These are phyloP conservation scores for Porites lobata DNA, from an alignment of 92 coral and sea anemone genomes.

Conservation along the genomic window DNA sequence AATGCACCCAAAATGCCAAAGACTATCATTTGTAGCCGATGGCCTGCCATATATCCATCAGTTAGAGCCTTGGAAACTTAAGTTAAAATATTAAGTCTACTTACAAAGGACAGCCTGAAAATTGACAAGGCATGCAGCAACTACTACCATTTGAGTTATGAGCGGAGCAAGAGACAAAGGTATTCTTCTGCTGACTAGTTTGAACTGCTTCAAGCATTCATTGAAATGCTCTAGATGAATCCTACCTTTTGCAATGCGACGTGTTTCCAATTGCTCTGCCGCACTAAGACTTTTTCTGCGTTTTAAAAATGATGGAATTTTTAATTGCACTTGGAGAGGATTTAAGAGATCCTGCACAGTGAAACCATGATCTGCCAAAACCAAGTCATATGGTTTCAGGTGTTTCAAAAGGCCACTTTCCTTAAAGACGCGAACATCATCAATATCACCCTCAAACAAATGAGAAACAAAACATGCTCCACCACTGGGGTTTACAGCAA, in stretches of 20 bases:
- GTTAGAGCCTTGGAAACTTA: slow-evolving; percentile 21
- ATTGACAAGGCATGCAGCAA: slow-evolving; percentile 65
- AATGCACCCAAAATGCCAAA: slow-evolving; percentile 15
- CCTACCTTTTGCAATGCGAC: slow-evolving; percentile 72
- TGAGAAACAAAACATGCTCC: background rate
- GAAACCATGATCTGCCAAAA: slow-evolving; percentile 14
- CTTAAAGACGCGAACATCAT: no score
- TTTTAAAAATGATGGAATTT: slow-evolving; percentile 72
- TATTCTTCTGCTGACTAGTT: slow-evolving; percentile 40
- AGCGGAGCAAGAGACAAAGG: slow-evolving; percentile 70
- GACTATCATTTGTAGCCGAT: slow-evolving; percentile 23
- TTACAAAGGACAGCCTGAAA: slow-evolving; percentile 56
- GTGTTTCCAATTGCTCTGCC: slow-evolving; percentile 67
- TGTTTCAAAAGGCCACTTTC: no score
- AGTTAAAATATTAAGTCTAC: slow-evolving; percentile 36
- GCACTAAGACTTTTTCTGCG: slow-evolving; percentile 52
- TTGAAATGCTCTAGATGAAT: slow-evolving; percentile 73
- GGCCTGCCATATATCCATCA: slow-evolving; percentile 27
- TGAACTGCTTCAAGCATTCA: background rate
- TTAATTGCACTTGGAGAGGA: slow-evolving; percentile 67
- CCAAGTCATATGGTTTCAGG: no score
- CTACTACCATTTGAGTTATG: slow-evolving; percentile 73
- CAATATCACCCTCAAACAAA: no score
- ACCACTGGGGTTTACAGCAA: slow-evolving; percentile 50
- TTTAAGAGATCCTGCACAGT: slow-evolving; percentile 71